A percentile compares a stretch with the other conserved stretches of the same genome.
These are phyloP conservation scores for Drosophila fungiperda DNA, from an alignment of 2,888 invertebrate genomes.

Conservation along the genomic window DNA sequence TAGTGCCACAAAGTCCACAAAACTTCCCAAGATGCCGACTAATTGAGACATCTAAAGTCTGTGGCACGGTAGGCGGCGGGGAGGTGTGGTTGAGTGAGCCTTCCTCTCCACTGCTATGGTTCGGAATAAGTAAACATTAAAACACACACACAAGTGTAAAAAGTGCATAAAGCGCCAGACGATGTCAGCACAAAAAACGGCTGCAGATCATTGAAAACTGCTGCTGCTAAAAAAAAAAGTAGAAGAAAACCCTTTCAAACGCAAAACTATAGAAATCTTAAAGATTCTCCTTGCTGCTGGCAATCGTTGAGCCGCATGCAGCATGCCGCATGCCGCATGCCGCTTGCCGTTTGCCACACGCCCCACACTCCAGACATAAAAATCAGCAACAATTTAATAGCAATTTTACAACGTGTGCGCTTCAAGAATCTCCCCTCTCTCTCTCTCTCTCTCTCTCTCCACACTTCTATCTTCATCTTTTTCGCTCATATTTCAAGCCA, in stretches of 20 bases:
- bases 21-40: slow-evolving; percentile 60
- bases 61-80: background rate
- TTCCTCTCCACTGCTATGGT: background rate
- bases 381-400: slow-evolving; percentile 80
- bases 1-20: slow-evolving; percentile 41
- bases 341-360: background rate
- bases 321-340: background rate
- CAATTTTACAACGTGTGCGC: slow-evolving; percentile 73
- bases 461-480: accelerated
- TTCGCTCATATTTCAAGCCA: background rate
- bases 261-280: slow-evolving; percentile 19
- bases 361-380: slow-evolving; percentile 48
- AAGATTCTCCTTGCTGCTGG: slow-evolving; percentile 25
- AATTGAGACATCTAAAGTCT: slow-evolving; percentile 71
- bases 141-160: slow-evolving; percentile 66
- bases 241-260: background rate
- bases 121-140: background rate
- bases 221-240: background rate
- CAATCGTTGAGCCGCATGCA: slow-evolving; percentile 1
- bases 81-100: slow-evolving; percentile 7
- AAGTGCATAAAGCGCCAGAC: slow-evolving; percentile 69
- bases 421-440: slow-evolving; percentile 8
- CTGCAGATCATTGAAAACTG: slow-evolving; percentile 1
- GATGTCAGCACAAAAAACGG: slow-evolving; percentile 45
- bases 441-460: background rate